These are phyloP conservation scores for Folsomia candida DNA, from an alignment of 2,888 invertebrate species.

Conservation along the genomic window DNA sequence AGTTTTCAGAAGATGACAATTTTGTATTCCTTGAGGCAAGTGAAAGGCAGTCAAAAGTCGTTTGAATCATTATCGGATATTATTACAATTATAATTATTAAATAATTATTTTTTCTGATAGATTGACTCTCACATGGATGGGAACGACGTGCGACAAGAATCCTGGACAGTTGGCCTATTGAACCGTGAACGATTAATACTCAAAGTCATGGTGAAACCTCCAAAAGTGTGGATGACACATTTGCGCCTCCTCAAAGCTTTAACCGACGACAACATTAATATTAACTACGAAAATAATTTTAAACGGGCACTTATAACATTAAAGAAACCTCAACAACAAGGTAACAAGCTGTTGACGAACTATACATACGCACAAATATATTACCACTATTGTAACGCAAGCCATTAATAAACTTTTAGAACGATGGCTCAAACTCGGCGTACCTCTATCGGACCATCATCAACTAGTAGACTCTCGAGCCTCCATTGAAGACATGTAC, in stretches of 20 bases:
- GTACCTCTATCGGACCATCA: slow-evolving; percentile 33
- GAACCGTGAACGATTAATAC: slow-evolving; percentile 35
- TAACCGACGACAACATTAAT: slow-evolving; percentile 33
- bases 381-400: not conserved
- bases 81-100: not conserved
- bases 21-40: slow-evolving; percentile 29
- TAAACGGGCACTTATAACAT: slow-evolving; percentile 28
- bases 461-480: slow-evolving; percentile 32
- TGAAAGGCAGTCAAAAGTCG: not conserved
- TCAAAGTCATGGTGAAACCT: slow-evolving; percentile 44
- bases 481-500: slow-evolving; percentile 36
- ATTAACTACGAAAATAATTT: slow-evolving; percentile 39
- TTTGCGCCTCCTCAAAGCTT: slow-evolving; percentile 30
- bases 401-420: slow-evolving; percentile 23
- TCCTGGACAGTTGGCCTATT: slow-evolving; percentile 42
- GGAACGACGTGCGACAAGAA: slow-evolving; percentile 33
- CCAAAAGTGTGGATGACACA: slow-evolving; percentile 46
- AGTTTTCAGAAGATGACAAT: slow-evolving; percentile 35
- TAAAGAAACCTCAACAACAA: slow-evolving; percentile 38
- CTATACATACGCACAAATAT: not conserved
- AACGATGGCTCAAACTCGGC: slow-evolving; percentile 39
- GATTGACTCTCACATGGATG: slow-evolving; percentile 12
- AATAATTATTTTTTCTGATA: not conserved
- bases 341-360: slow-evolving; percentile 11
- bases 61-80: not conserved